Evolutionary conservation across 2,113 vertebrate species (phyloP).

Genomic region (Aspiorhynchus laticeps): DNA sequence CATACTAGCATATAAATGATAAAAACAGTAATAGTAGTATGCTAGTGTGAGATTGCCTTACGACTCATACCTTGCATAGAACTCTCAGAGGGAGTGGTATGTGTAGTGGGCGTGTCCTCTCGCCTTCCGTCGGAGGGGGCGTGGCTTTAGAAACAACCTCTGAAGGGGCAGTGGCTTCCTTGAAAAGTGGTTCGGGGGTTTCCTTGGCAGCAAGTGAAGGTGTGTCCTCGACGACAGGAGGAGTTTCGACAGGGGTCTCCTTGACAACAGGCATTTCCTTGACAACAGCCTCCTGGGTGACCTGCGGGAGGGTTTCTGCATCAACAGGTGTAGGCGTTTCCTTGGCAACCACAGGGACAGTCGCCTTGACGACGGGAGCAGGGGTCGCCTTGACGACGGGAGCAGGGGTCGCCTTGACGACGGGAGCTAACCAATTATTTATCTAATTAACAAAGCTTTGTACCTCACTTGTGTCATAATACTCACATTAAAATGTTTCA

Average conservation of each 20-base stretch:
- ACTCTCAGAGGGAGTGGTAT: conserved; percentile 72
- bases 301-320: background rate
- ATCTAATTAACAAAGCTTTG: no score
- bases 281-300: conserved; percentile 1
- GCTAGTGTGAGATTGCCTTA: background rate
- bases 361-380: conserved; percentile 41
- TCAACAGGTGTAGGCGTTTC: conserved; percentile 35
- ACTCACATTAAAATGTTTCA: no score
- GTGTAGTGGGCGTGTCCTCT: conserved; percentile 73
- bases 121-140: conserved; percentile 55
- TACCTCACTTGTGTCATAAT: no score
- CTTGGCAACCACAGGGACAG: background rate
- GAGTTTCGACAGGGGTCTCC: background rate
- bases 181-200: background rate
- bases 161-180: background rate
- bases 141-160: conserved; percentile 5
- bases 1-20: no score
- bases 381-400: conserved; percentile 10
- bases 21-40: no score
- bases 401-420: background rate
- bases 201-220: conserved; percentile 37
- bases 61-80: conserved; percentile 80
- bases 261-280: background rate
- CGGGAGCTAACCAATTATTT: no score
- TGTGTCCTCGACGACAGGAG: background rate